Conservation (phyloP, 2,888 invertebrate species). For the Calameuta filiformis region DNA sequence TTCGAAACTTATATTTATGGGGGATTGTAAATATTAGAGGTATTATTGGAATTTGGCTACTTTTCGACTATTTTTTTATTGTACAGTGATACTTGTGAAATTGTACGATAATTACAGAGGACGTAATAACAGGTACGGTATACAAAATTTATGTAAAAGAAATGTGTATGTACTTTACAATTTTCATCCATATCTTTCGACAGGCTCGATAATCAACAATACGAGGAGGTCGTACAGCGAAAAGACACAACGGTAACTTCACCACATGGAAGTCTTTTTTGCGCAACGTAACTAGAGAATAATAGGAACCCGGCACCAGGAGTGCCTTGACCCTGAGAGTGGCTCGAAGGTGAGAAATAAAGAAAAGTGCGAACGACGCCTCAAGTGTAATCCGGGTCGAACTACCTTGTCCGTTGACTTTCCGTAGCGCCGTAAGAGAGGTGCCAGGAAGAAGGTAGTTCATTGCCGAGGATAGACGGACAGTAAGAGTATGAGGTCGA, state of each 20-base stretch:
- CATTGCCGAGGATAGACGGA: slow-evolving; percentile 3
- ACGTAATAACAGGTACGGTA: not conserved
- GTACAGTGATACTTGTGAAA: not conserved
- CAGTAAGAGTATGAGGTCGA: slow-evolving; percentile 4
- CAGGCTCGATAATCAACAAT: not conserved
- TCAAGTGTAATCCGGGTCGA: slow-evolving; percentile 51
- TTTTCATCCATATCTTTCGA: not conserved
- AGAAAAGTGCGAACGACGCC: slow-evolving; percentile 41
- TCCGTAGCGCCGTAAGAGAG: slow-evolving; percentile 33
- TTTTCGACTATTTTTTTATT: not conserved
- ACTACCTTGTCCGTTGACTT: slow-evolving; percentile 54
- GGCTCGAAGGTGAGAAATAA: slow-evolving; percentile 3
- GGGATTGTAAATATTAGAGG: not conserved
- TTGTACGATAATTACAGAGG: not conserved
- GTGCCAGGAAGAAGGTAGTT: slow-evolving; percentile 11
- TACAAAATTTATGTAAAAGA: not conserved
- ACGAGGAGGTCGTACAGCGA: not conserved
- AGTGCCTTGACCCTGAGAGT: slow-evolving; percentile 51
- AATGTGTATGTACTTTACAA: not conserved
- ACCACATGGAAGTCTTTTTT: not conserved
- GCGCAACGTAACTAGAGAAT: slow-evolving; percentile 1
- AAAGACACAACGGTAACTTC: slow-evolving; percentile 1
- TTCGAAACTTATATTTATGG: not conserved
- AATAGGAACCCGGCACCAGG: slow-evolving; percentile 18
- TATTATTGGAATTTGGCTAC: not conserved